These are phyloP conservation scores for Stichopus chloronotus DNA, from an alignment of 35 echinoderm and acorn worm species.

Conservation along the genomic window DNA sequence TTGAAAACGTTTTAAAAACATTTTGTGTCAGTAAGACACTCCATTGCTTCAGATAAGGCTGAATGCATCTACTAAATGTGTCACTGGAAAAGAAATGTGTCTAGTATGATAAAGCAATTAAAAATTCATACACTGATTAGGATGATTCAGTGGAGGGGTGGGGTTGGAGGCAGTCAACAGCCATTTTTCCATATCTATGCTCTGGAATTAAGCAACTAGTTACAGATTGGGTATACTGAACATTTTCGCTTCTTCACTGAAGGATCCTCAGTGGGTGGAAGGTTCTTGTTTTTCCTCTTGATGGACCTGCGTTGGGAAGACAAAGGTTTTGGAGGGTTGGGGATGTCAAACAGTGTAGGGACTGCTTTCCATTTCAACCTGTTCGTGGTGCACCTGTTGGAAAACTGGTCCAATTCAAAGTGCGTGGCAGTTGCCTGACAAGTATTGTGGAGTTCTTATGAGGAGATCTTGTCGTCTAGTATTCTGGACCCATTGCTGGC, in stretches of 20 bases:
- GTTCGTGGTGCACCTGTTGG: neutral
- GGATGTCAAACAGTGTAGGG: neutral
- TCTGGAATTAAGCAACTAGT: neutral
- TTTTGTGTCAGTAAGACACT: neutral
- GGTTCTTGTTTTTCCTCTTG: neutral
- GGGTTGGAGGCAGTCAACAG: neutral
- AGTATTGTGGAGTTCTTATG: neutral
- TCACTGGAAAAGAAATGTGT: conserved; percentile 4
- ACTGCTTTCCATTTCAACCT: neutral
- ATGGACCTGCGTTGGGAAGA: no score
- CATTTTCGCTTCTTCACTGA: neutral
- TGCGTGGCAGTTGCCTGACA: neutral
- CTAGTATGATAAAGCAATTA: neutral
- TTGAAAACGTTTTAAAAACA: no score
- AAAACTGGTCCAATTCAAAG: conserved; percentile 10
- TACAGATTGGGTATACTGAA: neutral
- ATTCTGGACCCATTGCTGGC: neutral
- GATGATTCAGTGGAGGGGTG: neutral
- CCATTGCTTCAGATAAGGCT: neutral
- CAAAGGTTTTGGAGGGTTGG: neutral
- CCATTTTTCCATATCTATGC: neutral
- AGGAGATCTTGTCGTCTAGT: neutral
- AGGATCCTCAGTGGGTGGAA: neutral
- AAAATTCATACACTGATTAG: conserved; percentile 1
- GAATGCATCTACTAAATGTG: neutral